Percentiles rank a stretch among this genome's conserved stretches.
Conservation (phyloP, 1,140 invertebrate species). For the Marisa cornuarietis region DNA sequence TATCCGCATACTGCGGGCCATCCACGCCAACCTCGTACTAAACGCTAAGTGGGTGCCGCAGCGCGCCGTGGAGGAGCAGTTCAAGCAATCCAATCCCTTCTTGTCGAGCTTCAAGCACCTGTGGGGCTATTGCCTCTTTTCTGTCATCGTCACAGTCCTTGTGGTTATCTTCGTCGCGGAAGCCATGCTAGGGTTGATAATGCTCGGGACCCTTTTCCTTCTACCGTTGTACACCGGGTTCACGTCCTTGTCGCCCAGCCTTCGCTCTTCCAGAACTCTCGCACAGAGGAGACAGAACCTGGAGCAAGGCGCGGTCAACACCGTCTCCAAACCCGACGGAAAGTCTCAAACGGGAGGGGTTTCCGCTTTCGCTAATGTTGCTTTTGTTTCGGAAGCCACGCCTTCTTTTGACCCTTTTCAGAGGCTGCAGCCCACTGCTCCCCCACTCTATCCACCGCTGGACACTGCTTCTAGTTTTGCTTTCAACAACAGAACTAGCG, state of each 20-base stretch:
- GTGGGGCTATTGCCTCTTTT: slow-evolving; percentile 51
- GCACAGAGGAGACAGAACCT: slow-evolving; percentile 19
- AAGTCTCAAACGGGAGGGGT: not conserved
- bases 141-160: slow-evolving; percentile 34
- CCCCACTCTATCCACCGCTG: too few species aligned
- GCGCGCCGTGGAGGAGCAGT: slow-evolving; percentile 57
- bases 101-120: slow-evolving; percentile 53
- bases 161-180: slow-evolving; percentile 38
- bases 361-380: slow-evolving; percentile 3
- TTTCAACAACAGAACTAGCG: too few species aligned
- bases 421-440: too few species aligned
- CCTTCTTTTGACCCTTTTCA: too few species aligned
- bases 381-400: not conserved
- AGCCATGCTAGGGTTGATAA: slow-evolving; percentile 35
- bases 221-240: slow-evolving; percentile 51
- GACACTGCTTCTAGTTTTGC: too few species aligned
- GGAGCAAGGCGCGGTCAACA: slow-evolving; percentile 8
- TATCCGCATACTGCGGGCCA: slow-evolving; percentile 48
- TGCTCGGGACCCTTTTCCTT: slow-evolving; percentile 44
- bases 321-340: slow-evolving; percentile 17
- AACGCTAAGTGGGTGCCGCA: slow-evolving; percentile 58
- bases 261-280: slow-evolving; percentile 30
- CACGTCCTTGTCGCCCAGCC: slow-evolving; percentile 41
- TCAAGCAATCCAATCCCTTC: slow-evolving; percentile 53
- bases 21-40: slow-evolving; percentile 46